Evolutionary conservation across 2,888 invertebrate genomes (phyloP).

Genomic region (Pandemis corylana): DNA sequence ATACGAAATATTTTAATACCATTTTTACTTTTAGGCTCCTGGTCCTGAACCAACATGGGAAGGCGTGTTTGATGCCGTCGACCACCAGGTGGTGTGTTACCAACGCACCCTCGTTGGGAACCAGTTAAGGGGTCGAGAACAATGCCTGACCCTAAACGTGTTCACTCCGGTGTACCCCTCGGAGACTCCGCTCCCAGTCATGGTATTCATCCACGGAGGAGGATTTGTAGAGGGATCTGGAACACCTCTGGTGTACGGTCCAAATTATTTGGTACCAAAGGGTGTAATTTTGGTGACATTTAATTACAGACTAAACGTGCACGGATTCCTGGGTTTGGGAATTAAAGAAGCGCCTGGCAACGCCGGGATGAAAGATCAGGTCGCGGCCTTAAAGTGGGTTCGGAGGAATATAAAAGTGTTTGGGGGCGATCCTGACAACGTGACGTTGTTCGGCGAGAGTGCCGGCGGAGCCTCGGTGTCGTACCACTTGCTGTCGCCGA

Average conservation of each 20-base stretch:
- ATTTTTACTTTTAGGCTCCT: constrained; percentile 61
- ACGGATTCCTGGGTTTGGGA: constrained; percentile 68
- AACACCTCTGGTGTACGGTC: constrained; percentile 62
- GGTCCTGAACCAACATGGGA: constrained; percentile 69
- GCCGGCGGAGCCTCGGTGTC: constrained; percentile 72
- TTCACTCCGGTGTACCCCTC: constrained; percentile 59
- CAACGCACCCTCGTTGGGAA: constrained; percentile 47
- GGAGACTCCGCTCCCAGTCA: constrained; percentile 62
- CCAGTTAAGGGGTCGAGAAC: constrained; percentile 41
- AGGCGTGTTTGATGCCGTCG: constrained; percentile 63
- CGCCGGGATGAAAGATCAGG: constrained; percentile 72
- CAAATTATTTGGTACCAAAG: constrained; percentile 66
- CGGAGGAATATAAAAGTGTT: constrained; percentile 64
- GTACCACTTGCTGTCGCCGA: constrained; percentile 67
- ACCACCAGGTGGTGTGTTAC: constrained; percentile 65
- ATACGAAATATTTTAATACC: too few species aligned
- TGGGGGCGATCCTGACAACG: constrained; percentile 69
- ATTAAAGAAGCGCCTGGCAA: constrained; percentile 74
- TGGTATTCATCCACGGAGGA: constrained; percentile 77
- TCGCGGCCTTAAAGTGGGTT: constrained; percentile 70
- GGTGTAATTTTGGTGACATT: constrained; percentile 69
- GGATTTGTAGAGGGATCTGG: constrained; percentile 69
- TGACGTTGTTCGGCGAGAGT: constrained; percentile 74
- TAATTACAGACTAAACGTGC: constrained; percentile 73
- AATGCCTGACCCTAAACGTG: constrained; percentile 70